Evolutionary conservation across 1,140 invertebrate species (phyloP), one percentile per base, ranked within the genome.

Genomic region (Trigoniulus corallinus): DNA sequence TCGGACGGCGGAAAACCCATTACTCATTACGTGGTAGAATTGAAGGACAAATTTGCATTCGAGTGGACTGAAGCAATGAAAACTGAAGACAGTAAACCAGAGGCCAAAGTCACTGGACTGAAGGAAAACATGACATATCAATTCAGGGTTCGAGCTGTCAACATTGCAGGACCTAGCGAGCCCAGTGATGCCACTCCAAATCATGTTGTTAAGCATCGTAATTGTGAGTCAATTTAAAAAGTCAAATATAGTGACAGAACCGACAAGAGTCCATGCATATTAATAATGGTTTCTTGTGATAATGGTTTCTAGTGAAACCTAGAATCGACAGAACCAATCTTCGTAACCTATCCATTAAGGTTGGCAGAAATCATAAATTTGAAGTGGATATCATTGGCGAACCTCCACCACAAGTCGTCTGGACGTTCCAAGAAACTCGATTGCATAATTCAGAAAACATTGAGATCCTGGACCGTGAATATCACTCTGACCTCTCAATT

Each of bases 1-100:
- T 82, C 74, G 53, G 88, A 96, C 65, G 93, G 93, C 62, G 94
- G 95, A 23, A 77, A 92, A 53, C 85, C 92, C n/a, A 88, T 98
- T 54, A 78, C 80, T 45, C 85, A 92, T 57, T 98, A 98, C 60
- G 76, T 92, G 22, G 76, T 98, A 44, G 93, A 99, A 72, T 89
- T 88, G 72, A 95, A 93, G 63, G 89, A 96, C 62, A 97, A 97
- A 71, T 66, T 69, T 34, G 59, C 83, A 20, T 72, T 78, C 13
- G 86, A 91, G 50, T 96, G 89, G 89, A 71, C 74, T 24, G 85
- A 94, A 73, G 82, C 88, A 12, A 67, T 76, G 1, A 87, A 86
- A 61, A 91, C 88, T 0, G 67, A 75, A 42, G 81, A 85, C 55
- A 74, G 73, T 12, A 82, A 76, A 50, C 82, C 83, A 0, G 80